Base-by-base conservation (phyloP, 2,888 invertebrate genomes). In the Lapara coniferarum region DNA sequence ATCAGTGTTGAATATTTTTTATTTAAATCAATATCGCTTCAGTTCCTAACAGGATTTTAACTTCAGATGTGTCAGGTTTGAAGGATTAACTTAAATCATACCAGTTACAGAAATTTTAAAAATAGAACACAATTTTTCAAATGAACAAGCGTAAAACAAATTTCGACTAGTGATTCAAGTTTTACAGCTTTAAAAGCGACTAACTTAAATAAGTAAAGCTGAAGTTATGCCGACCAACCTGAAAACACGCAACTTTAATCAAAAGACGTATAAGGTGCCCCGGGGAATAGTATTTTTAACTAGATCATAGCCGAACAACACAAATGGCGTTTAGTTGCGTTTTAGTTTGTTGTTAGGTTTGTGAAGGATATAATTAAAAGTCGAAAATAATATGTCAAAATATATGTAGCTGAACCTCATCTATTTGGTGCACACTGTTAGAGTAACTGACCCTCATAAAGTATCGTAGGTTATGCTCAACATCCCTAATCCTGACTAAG, bases 251-350 rank as follows among this genome's bases (percentile, higher is more conserved):
- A 49, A 49, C 49, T 63, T 63, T 19, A 63, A 63, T 63, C 63
- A 49, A 63, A 63, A 46, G 63, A 49, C 19, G 63, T 49, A 63
- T 49, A 25, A 19, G 59, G 46, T 49, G 46, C 16, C 19, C 10
- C 19, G 59, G 49, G 63, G 19, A 63, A 63, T 46, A 63, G 16
- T 19, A 49, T 46, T 63, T 46, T 49, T 10, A 63, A 63, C 49
- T 63, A 2, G 6, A 2, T n/a, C 25, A 16, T 10, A 19, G 16
- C n/a, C 16, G 12, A 16, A 30, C 57, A 30, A 57, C 5, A 57
- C 5, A 57, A 57, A 25, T 57, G 30, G 25, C 12, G 4, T 51
- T 14, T 51, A 12, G 12, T 51, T 51, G 12, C 10, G 6, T 12
- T 14, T 14, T 51, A 51, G 4, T 51, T 51, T 51, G 37, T 37